Conservation (phyloP, 2,113 vertebrate species). For the Galbula dea region DNA sequence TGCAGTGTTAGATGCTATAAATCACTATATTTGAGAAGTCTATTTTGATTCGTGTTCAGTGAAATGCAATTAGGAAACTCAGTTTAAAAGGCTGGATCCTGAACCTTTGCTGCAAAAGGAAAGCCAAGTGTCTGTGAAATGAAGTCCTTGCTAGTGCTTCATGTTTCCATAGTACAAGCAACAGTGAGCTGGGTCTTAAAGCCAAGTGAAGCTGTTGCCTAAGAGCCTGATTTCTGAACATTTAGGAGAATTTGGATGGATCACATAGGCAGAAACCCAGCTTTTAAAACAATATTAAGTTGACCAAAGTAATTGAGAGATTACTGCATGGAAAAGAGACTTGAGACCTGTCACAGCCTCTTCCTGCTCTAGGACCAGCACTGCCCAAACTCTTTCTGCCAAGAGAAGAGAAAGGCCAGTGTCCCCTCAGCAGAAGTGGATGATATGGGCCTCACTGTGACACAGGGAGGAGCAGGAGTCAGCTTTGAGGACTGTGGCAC, state of each 20-base stretch:
- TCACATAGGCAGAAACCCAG: background rate
- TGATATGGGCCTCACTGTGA: background rate
- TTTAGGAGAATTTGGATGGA: background rate
- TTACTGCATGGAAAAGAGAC: background rate
- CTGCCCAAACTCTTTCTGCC: background rate
- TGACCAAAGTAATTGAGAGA: background rate
- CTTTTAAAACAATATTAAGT: background rate
- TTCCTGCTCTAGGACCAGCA: background rate
- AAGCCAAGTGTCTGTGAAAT: background rate
- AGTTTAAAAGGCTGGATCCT: background rate
- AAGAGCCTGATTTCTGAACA: background rate
- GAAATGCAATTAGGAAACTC: background rate
- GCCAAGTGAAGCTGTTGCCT: rapidly evolving
- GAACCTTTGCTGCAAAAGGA: background rate
- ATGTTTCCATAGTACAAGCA: background rate
- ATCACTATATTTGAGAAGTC: background rate
- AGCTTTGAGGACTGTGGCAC: too few relatives aligned
- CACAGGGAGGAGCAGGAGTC: background rate
- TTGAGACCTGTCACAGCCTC: background rate
- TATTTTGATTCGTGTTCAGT: background rate
- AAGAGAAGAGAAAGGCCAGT: background rate
- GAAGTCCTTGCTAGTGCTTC: background rate
- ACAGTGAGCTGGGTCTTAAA: background rate
- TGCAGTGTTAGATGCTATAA: background rate
- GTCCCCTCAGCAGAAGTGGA: background rate